These are phyloP conservation scores for Apostichopus japonicus DNA, from an alignment of 35 echinoderm and acorn worm species.

Conservation along the genomic window DNA sequence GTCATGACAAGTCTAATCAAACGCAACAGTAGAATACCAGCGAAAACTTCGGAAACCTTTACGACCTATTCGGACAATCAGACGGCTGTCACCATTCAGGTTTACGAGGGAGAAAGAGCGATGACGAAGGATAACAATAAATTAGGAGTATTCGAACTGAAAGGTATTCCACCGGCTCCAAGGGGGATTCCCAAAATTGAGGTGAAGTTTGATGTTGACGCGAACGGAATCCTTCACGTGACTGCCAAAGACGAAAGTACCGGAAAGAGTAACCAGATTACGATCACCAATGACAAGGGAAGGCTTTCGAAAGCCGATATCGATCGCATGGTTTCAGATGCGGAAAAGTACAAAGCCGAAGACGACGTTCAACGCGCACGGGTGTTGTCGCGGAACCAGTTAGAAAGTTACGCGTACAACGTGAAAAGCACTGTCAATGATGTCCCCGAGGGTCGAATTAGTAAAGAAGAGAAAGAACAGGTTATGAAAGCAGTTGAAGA, in stretches of 20 bases:
- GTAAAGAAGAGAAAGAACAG: slow-evolving; percentile 71
- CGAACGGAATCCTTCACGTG: slow-evolving; percentile 97
- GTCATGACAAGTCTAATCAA: slow-evolving; percentile 94
- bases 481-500: slow-evolving; percentile 75
- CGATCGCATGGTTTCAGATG: slow-evolving; percentile 82
- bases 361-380: slow-evolving; percentile 76
- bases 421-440: slow-evolving; percentile 87
- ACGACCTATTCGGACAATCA: slow-evolving; percentile 95
- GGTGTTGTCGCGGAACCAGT: slow-evolving; percentile 71
- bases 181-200: slow-evolving; percentile 97
- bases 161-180: slow-evolving; percentile 97
- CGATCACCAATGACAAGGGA: slow-evolving; percentile 96
- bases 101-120: slow-evolving; percentile 85
- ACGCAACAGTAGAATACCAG: slow-evolving; percentile 84
- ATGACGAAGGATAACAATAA: slow-evolving; percentile 94
- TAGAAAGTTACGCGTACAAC: slow-evolving; percentile 87
- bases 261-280: slow-evolving; percentile 81
- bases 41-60: slow-evolving; percentile 69
- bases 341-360: slow-evolving; percentile 89
- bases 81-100: slow-evolving; percentile 84
- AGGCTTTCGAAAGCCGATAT: slow-evolving; percentile 88
- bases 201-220: slow-evolving; percentile 92
- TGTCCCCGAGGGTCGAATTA: slow-evolving; percentile 52
- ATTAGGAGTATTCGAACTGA: slow-evolving; percentile 82
- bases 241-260: slow-evolving; percentile 92